Conservation (phyloP, 30 jellyfish, hydroid and myxozoan genomes). For the Morbakka virulenta region DNA sequence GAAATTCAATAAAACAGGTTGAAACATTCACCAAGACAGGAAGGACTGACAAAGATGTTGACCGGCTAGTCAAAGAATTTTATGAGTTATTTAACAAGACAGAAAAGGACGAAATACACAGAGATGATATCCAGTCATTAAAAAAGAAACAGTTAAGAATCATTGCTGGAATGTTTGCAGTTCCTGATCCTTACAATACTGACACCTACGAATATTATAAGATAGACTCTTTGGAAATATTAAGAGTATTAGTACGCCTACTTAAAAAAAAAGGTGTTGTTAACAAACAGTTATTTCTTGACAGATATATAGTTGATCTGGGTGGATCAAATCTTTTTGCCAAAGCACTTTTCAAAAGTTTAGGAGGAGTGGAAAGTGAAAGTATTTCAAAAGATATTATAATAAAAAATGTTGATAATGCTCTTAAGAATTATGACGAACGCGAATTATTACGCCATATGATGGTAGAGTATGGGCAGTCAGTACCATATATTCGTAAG, state of each 20-base stretch:
- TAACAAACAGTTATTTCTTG: conserved; percentile 21
- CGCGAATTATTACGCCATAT: conserved; percentile 51
- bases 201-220: conserved; percentile 41
- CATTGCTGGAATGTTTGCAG: conserved; percentile 45
- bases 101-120: conserved; percentile 4
- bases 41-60: not conserved
- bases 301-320: conserved; percentile 35
- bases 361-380: conserved; percentile 46
- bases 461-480: too few relatives aligned
- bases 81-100: conserved; percentile 15
- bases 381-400: conserved; percentile 18
- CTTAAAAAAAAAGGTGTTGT: conserved; percentile 29
- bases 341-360: conserved; percentile 33
- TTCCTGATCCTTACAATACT: conserved; percentile 53
- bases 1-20: not conserved
- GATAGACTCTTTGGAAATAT: conserved; percentile 1
- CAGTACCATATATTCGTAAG: conserved; percentile 31
- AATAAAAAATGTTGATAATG: not conserved
- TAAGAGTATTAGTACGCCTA: not conserved
- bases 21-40: not conserved
- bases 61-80: conserved; percentile 18
- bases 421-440: conserved; percentile 37
- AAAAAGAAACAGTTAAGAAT: conserved; percentile 45
- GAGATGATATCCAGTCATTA: conserved; percentile 20
- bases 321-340: conserved; percentile 62